Evolutionary conservation across 2,888 invertebrate genomes (phyloP).

Genomic region (Abrostola triplasia): DNA sequence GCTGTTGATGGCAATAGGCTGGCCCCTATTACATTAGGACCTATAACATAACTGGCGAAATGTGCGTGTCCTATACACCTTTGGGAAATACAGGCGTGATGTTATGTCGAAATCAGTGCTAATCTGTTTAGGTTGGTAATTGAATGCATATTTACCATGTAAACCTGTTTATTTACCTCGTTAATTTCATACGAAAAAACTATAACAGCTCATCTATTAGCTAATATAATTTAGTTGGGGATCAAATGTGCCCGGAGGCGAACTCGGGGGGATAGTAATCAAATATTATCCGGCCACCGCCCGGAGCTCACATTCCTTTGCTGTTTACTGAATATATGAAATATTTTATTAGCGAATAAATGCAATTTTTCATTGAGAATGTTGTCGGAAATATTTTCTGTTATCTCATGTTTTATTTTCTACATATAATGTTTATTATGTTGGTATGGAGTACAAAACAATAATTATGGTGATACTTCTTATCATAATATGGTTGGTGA

Average conservation of each 20-base stretch:
- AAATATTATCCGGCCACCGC: constrained; percentile 62
- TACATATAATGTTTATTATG: background rate
- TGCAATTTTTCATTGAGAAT: constrained; percentile 52
- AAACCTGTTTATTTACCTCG: constrained; percentile 10
- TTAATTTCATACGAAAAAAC: constrained; percentile 47
- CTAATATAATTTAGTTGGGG: constrained; percentile 59
- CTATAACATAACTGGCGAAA: no score
- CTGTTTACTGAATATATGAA: constrained; percentile 46
- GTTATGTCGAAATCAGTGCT: no score
- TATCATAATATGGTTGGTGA: no score
- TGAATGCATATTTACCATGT: background rate
- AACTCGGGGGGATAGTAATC: constrained; percentile 55
- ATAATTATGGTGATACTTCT: no score
- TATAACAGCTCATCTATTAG: constrained; percentile 48
- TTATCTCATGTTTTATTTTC: background rate
- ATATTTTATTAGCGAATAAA: constrained; percentile 54
- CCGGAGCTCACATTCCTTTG: constrained; percentile 47
- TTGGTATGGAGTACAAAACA: background rate
- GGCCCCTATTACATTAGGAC: no score
- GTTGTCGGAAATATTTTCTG: constrained; percentile 9
- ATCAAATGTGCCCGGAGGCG: constrained; percentile 47
- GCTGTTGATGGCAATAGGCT: no score
- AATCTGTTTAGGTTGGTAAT: no score
- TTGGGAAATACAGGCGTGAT: no score
- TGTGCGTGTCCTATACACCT: no score